Conservation (phyloP, 2,888 invertebrate species). For the Gymnosoma rotundatum region DNA sequence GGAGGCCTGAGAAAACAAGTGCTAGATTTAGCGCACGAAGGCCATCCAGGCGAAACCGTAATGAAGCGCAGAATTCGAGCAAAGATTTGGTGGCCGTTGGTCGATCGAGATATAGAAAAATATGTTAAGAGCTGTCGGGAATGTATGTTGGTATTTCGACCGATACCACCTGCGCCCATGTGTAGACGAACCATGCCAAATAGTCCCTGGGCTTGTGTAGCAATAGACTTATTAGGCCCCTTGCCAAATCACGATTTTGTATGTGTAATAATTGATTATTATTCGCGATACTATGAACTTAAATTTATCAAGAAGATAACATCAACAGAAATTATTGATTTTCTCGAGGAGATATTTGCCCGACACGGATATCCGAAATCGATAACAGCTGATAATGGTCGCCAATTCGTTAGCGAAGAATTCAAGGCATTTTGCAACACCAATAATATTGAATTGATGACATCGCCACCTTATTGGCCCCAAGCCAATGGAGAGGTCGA, state of each 20-base stretch:
- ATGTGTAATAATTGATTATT: not conserved
- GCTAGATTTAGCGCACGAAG: constrained; percentile 9
- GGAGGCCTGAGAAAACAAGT: constrained; percentile 23
- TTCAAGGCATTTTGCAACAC: constrained; percentile 8
- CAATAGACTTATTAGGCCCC: too few relatives aligned
- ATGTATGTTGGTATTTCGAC: too few relatives aligned
- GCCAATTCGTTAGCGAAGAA: not conserved
- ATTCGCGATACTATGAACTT: constrained; percentile 20
- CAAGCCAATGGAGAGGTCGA: constrained; percentile 62
- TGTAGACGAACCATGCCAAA: too few relatives aligned
- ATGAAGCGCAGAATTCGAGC: not conserved
- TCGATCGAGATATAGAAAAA: too few relatives aligned
- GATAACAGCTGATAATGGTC: constrained; percentile 49
- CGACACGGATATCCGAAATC: constrained; percentile 54
- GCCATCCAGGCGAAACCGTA: constrained; percentile 5
- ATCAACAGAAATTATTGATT: constrained; percentile 44
- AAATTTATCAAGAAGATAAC: constrained; percentile 9
- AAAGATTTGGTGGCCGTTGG: too few relatives aligned
- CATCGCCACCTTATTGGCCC: constrained; percentile 55
- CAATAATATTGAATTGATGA: constrained; percentile 51
- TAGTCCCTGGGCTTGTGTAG: too few relatives aligned
- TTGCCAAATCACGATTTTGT: too few relatives aligned
- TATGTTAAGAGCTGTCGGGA: too few relatives aligned
- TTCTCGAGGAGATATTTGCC: constrained; percentile 1
- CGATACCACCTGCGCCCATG: too few relatives aligned